Evolutionary conservation across 2,113 vertebrate genomes (phyloP).

Genomic region (Engraulis encrasicolus): DNA sequence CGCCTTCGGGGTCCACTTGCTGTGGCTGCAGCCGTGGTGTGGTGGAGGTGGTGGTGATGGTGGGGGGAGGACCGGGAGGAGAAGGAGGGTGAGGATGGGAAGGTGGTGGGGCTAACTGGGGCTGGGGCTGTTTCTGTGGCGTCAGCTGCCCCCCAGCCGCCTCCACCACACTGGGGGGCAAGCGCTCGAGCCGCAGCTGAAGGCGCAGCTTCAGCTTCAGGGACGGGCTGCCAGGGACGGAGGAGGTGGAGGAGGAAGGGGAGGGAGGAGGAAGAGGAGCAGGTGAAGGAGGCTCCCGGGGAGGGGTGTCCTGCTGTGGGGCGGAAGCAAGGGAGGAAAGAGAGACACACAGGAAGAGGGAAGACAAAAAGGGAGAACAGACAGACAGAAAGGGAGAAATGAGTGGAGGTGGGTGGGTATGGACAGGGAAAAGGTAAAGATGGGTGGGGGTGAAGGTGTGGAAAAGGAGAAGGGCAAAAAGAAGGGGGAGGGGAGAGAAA

Average conservation of each 20-base stretch:
- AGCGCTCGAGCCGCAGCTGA: constrained; percentile 59
- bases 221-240: constrained; percentile 56
- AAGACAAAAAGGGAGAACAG: constrained; percentile 20
- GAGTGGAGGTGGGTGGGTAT: neutral
- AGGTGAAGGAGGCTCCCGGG: constrained; percentile 33
- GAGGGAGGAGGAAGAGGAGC: constrained; percentile 18
- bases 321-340: constrained; percentile 68
- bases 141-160: constrained; percentile 4
- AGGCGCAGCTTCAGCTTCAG: constrained; percentile 60
- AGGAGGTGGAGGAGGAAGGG: constrained; percentile 52
- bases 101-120: too few relatives aligned
- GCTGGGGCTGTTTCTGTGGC: too few relatives aligned
- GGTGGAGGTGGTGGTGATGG: neutral
- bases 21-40: too few relatives aligned
- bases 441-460: neutral
- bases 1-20: constrained; percentile 29
- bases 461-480: neutral
- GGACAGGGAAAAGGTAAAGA: neutral
- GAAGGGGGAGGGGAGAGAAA: neutral
- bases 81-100: neutral
- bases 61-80: neutral
- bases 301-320: constrained; percentile 66
- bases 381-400: constrained; percentile 17
- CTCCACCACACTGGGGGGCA: constrained; percentile 52
- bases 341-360: constrained; percentile 19